Percentiles rank a stretch among this genome's conserved stretches.
Conservation (phyloP, 2,888 invertebrate species). For the Heteropelma amictum region DNA sequence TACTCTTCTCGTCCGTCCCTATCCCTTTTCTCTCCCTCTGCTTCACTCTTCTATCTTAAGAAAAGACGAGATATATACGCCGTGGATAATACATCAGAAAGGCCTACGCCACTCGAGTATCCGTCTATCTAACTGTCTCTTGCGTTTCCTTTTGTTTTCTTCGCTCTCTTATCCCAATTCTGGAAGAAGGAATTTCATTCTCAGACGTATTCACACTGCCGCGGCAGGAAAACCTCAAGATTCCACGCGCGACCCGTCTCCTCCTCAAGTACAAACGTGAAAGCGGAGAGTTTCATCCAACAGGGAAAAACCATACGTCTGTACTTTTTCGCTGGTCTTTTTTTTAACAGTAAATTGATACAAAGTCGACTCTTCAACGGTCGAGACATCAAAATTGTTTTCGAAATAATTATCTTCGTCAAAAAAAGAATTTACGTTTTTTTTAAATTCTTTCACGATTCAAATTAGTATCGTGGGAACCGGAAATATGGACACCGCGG, state of each 20-base stretch:
- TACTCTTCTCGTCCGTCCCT: slow-evolving; percentile 37
- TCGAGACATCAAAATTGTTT: too few relatives aligned
- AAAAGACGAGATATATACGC: slow-evolving; percentile 16
- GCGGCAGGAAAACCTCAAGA: slow-evolving; percentile 15
- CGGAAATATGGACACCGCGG: too few relatives aligned
- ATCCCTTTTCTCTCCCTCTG: background rate
- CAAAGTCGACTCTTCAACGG: too few relatives aligned
- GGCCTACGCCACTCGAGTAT: slow-evolving; percentile 27
- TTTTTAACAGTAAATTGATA: too few relatives aligned
- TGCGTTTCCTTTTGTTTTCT: slow-evolving; percentile 29
- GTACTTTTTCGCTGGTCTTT: too few relatives aligned
- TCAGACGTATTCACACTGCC: slow-evolving; percentile 27
- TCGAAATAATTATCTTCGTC: too few relatives aligned
- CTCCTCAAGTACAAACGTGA: background rate
- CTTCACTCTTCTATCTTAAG: slow-evolving; percentile 29
- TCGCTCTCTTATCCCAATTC: slow-evolving; percentile 18
- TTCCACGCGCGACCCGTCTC: slow-evolving; percentile 5
- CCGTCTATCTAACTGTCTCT: slow-evolving; percentile 6
- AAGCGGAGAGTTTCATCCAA: too few relatives aligned
- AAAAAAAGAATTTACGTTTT: too few relatives aligned
- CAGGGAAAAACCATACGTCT: too few relatives aligned
- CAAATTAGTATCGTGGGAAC: too few relatives aligned
- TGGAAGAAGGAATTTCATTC: slow-evolving; percentile 39
- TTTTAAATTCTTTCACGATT: too few relatives aligned
- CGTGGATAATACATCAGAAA: slow-evolving; percentile 14